A percentile compares a stretch with the other conserved stretches of the same genome.
Evolutionary conservation across 2,888 invertebrate genomes (phyloP).

Genomic region (Leptinotarsa haldemani): DNA sequence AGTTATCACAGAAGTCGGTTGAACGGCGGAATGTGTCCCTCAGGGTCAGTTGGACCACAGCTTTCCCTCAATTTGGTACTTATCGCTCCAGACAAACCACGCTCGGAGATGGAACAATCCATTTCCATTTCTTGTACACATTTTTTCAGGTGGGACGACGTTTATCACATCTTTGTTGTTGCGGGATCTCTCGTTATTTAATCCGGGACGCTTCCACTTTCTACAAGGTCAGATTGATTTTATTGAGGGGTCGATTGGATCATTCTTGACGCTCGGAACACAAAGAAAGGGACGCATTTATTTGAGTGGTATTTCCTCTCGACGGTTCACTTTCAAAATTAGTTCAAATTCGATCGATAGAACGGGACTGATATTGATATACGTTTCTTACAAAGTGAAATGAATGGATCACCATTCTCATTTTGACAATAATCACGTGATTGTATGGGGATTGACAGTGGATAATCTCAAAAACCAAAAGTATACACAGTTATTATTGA

Average conservation of each 20-base stretch:
- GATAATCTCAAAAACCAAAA: too few relatives aligned
- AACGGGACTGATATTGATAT: neutral
- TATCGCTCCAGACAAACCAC: constrained; percentile 39
- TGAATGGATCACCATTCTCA: too few relatives aligned
- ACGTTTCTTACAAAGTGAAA: too few relatives aligned
- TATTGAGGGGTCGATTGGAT: constrained; percentile 18
- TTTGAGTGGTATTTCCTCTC: constrained; percentile 2
- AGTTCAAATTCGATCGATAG: neutral
- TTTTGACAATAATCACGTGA: too few relatives aligned
- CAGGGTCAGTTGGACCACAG: constrained; percentile 51
- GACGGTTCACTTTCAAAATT: neutral
- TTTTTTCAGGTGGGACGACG: constrained; percentile 34
- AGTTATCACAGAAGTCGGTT: constrained; percentile 52
- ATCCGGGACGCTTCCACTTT: constrained; percentile 24
- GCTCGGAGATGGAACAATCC: constrained; percentile 36
- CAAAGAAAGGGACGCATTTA: constrained; percentile 9
- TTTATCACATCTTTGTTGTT: constrained; percentile 34
- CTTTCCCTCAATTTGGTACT: constrained; percentile 51
- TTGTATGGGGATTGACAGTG: too few relatives aligned
- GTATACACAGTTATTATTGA: too few relatives aligned
- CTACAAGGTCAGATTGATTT: constrained; percentile 11
- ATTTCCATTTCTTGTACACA: constrained; percentile 40
- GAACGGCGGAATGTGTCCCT: constrained; percentile 52
- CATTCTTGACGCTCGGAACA: constrained; percentile 8
- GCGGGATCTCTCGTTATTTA: constrained; percentile 19